A percentile compares a stretch with the other conserved stretches of the same genome.
phyloP scores from a whole-genome alignment of 1,140 invertebrate genomes.

The Melanaphis sacchari region DNA sequence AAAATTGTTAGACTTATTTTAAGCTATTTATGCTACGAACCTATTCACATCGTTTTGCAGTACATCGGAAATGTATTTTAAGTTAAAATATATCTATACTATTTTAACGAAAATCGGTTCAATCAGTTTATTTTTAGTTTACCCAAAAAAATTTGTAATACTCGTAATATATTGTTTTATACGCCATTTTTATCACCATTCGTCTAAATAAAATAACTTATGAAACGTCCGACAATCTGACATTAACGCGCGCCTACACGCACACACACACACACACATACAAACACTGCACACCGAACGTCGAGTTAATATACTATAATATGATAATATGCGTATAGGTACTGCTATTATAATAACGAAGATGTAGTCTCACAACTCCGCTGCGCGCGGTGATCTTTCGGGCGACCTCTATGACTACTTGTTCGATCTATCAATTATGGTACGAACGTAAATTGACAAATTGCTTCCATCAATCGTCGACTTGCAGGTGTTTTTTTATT shows the following conservation, averaged over 20 bases:
- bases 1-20: too few relatives aligned
- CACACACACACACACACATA: too few relatives aligned
- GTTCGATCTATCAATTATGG: conserved; percentile 31
- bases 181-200: neutral
- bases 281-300: neutral
- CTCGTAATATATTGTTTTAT: neutral
- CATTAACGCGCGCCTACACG: neutral
- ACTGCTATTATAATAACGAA: neutral
- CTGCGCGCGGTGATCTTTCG: conserved; percentile 28
- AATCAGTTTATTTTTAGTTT: neutral
- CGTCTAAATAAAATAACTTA: neutral
- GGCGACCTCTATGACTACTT: neutral
- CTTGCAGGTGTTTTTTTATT: conserved; percentile 26
- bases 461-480: conserved; percentile 40
- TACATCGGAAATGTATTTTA: neutral
- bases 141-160: too few relatives aligned
- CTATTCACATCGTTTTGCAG: neutral
- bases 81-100: neutral
- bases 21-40: too few relatives aligned
- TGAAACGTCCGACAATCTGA: neutral
- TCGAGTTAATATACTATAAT: conserved; percentile 19
- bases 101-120: too few relatives aligned
- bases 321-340: neutral
- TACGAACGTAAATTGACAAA: conserved; percentile 31
- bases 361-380: conserved; percentile 16